Base-by-base conservation (phyloP, 2,888 invertebrate genomes). In the Orchesellides sinensis region DNA sequence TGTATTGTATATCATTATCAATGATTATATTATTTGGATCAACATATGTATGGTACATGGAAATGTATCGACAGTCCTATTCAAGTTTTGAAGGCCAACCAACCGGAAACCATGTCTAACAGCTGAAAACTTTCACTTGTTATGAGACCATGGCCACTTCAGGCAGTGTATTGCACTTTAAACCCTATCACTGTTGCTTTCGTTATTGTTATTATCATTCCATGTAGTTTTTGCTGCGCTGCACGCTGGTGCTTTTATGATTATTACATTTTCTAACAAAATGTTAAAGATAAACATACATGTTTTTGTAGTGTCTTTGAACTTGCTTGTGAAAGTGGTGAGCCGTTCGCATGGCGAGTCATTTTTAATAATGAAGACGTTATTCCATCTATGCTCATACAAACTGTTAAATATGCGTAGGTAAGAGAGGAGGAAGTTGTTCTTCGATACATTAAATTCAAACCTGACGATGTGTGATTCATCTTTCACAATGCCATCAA, bases 401-500 rank as follows among this genome's bases (percentile, higher is more conserved):
- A n/a, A 10, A 40, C 10, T 40, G 10, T 2, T 40, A n/a, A 45
- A 40, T 68, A 10, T 14, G 27, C n/a, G n/a, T n/a, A n/a, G n/a
- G n/a, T n/a, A n/a, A n/a, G 45, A 29, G 47, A 14, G 49, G 40
- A 56, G 8, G 21, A 4, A 70, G 19, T 74, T 75, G 75, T 47
- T 66, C 66, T 35, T 66, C 47, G 59, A 47, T 56, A 35, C 77
- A 59, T 68, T 66, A 68, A 66, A 77, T 77, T 77, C 68, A 68
- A 77, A 77, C 65, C 59, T 66, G 77, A 77, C 66, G 68, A 59
- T 77, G 52, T 74, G 68, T 77, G 77, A 77, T 77, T 77, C 77
- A 77, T 77, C 77, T 77, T 77, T 77, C 66, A 77, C 66, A 77
- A 77, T 77, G 59, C 77, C 77, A 77, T 77, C 66, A 77, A 77